These are phyloP conservation scores for Perognathus longimembris DNA, from an alignment of 2,113 vertebrate species.

Conservation along the genomic window DNA sequence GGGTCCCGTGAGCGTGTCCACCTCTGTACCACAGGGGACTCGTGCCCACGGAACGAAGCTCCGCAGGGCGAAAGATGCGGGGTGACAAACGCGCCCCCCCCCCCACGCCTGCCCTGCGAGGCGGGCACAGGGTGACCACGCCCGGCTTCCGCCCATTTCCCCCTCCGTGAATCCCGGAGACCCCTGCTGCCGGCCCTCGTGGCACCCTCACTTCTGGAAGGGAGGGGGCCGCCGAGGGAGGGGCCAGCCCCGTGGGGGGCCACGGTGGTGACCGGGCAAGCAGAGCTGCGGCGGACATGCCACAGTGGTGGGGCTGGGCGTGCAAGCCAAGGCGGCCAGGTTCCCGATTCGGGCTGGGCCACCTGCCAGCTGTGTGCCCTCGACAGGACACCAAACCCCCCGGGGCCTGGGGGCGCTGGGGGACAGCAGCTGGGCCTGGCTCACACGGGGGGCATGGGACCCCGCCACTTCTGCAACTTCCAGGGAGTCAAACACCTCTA, in stretches of 20 bases:
- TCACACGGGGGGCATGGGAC: neutral
- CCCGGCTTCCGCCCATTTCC: neutral
- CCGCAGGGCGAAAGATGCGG: rapidly evolving
- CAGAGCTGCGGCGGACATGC: neutral
- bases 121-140: neutral
- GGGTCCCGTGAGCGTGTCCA: rapidly evolving
- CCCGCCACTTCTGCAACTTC: neutral
- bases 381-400: neutral
- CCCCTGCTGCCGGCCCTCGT: neutral
- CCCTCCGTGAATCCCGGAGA: too few species aligned
- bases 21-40: rapidly evolving
- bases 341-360: neutral
- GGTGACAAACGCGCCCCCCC: too few species aligned
- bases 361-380: neutral
- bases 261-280: rapidly evolving
- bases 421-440: neutral
- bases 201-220: neutral
- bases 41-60: neutral
- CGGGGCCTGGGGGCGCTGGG: neutral
- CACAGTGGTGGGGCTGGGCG: rapidly evolving
- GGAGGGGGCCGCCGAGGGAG: neutral
- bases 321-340: too few species aligned
- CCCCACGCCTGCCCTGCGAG: too few species aligned
- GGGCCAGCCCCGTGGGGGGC: neutral
- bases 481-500: neutral